Base-by-base conservation (phyloP, 2,797 vertebrate genomes). In the Sebastes minor region DNA sequence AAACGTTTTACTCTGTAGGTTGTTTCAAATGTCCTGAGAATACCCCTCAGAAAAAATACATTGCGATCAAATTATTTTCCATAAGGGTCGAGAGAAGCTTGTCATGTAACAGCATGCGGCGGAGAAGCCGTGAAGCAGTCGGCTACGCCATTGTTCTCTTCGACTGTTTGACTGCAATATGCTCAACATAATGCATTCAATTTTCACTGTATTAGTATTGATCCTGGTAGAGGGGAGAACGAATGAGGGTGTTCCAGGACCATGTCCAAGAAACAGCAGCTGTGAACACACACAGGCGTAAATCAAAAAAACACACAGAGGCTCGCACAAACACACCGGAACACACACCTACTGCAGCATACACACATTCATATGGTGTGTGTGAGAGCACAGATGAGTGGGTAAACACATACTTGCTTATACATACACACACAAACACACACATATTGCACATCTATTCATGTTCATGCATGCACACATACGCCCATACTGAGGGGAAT, bases 121-220 rank as follows among this genome's bases (percentile, higher is more conserved):
- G 4, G 42, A 76, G 63, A 2, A 7, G 30, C 46, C 25, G 22
- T 20, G 42, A 32, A 55, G 22, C 35, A 38, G 74, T 23, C 52
- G 28, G n/a, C 20, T 10, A 53, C 2, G 52, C n/a, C n/a, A 60
- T 62, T 66, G 53, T 76, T 86, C 35, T 83, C 53, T 38, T n/a
- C 35, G 42, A 52, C 61, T 75, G 79, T 38, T 25, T 55, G 42
- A 52, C 61, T 75, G 79, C 67, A 71, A 89, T 80, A 79, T 60
- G 49, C 53, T 77, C 7, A 74, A 76, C 75, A 71, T 72, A 69
- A 88, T 67, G 78, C 60, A 76, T 86, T 91, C 16, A 69, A 64
- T 84, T 85, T 71, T 76, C 52, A 72, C 46, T 66, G 64, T 84
- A 83, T 86, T 70, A 78, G 38, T 83, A 91, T 91, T 85, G 87